Evolutionary conservation across 2,113 vertebrate species (phyloP).

Genomic region (Sciurus niger): DNA sequence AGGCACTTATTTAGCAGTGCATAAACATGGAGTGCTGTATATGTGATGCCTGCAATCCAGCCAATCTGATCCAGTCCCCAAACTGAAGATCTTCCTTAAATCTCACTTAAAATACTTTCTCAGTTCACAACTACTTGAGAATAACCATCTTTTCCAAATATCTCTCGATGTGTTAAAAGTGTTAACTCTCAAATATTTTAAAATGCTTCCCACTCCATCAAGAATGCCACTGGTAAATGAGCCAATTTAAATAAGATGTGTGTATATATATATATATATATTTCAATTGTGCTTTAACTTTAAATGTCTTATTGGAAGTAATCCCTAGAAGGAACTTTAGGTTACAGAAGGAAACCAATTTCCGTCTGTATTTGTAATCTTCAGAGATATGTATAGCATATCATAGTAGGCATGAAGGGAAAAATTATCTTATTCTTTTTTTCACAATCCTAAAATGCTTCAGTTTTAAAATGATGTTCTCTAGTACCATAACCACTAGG

Average conservation of each 20-base stretch:
- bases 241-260: background rate
- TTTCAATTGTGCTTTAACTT: background rate
- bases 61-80: background rate
- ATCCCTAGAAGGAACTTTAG: background rate
- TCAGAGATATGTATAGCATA: background rate
- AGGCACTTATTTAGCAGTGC: background rate
- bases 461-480: background rate
- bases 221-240: background rate
- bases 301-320: background rate
- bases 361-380: background rate
- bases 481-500: background rate
- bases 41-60: background rate
- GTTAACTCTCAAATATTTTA: conserved; percentile 40
- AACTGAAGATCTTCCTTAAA: conserved; percentile 15
- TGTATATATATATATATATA: no score
- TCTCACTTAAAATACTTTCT: background rate
- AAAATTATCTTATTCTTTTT: background rate
- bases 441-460: conserved; percentile 22
- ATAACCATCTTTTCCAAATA: background rate
- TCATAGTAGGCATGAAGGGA: background rate
- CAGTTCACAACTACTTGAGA: conserved; percentile 32
- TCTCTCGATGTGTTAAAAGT: background rate
- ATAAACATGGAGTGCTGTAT: background rate
- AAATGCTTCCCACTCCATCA: background rate
- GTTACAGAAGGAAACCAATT: background rate